These are phyloP conservation scores for Cygnus atratus DNA, from an alignment of 2,113 vertebrate genomes.

Conservation along the genomic window DNA sequence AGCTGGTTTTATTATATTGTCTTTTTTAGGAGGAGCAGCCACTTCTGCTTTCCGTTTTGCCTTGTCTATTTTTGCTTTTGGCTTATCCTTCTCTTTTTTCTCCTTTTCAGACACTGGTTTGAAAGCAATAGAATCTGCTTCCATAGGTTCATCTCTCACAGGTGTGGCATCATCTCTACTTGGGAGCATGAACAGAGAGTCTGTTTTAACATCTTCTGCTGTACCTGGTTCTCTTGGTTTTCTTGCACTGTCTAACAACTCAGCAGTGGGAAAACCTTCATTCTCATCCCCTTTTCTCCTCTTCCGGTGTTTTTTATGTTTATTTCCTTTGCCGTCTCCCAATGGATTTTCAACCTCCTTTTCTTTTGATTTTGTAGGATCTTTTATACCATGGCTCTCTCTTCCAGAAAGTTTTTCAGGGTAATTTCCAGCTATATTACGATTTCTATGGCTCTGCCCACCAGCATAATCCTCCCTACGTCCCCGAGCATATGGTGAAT, in stretches of 20 bases:
- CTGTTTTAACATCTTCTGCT: slow-evolving; percentile 78
- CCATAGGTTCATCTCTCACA: slow-evolving; percentile 96
- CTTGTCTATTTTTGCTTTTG: slow-evolving; percentile 82
- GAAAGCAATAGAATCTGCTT: slow-evolving; percentile 81
- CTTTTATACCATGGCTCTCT: slow-evolving; percentile 79
- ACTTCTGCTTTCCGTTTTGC: slow-evolving; percentile 83
- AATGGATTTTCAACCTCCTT: slow-evolving; percentile 69
- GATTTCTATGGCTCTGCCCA: slow-evolving; percentile 76
- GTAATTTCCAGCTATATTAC: slow-evolving; percentile 72
- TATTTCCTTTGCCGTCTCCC: slow-evolving; percentile 76
- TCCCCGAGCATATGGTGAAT: slow-evolving; percentile 85
- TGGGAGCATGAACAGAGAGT: slow-evolving; percentile 73
- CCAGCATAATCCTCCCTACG: slow-evolving; percentile 74
- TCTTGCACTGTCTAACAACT: slow-evolving; percentile 73
- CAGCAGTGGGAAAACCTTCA: slow-evolving; percentile 74
- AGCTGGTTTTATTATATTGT: slow-evolving; percentile 68
- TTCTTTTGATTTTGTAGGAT: slow-evolving; percentile 77
- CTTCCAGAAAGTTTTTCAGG: slow-evolving; percentile 78
- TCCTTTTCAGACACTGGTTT: slow-evolving; percentile 83
- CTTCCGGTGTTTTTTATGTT: slow-evolving; percentile 87
- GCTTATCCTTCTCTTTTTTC: slow-evolving; percentile 81
- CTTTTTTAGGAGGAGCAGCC: slow-evolving; percentile 79
- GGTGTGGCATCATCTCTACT: slow-evolving; percentile 91
- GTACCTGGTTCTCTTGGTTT: slow-evolving; percentile 73
- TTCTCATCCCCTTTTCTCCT: slow-evolving; percentile 90